phyloP scores from a whole-genome alignment of 2,888 invertebrate genomes.

The Eubasilissa splendida region DNA sequence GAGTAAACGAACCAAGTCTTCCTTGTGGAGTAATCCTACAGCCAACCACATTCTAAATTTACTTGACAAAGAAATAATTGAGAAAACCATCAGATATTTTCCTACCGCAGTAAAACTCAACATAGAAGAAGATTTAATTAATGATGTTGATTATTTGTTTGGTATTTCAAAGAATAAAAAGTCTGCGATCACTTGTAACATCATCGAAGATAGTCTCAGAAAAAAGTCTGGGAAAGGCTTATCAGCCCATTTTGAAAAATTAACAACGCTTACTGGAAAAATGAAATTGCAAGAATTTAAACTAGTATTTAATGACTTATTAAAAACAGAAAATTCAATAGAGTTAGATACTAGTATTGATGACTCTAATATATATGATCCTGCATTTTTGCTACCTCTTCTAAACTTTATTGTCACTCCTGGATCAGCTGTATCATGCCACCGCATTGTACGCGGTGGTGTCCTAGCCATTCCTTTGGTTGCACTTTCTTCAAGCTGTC shows the following conservation, averaged over 20 bases:
- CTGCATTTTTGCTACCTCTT: conserved; percentile 85
- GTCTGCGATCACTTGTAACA: neutral
- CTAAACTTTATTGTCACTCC: conserved; percentile 83
- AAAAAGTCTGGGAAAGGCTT: conserved; percentile 17
- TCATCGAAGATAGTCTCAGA: conserved; percentile 26
- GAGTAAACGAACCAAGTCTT: conserved; percentile 69
- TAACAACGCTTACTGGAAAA: neutral
- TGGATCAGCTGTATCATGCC: conserved; percentile 81
- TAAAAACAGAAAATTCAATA: conserved; percentile 23
- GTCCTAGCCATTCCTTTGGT: conserved; percentile 80
- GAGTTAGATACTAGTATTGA: neutral
- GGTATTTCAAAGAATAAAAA: conserved; percentile 15
- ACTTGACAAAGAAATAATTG: conserved; percentile 77
- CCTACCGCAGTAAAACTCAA: conserved; percentile 77
- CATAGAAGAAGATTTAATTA: conserved; percentile 61
- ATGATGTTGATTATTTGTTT: conserved; percentile 24
- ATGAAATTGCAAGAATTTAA: conserved; percentile 27
- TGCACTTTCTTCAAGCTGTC: conserved; percentile 80
- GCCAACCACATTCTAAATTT: conserved; percentile 82
- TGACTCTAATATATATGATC: conserved; percentile 78
- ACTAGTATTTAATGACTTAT: conserved; percentile 20
- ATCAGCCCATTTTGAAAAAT: conserved; percentile 15
- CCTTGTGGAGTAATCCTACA: conserved; percentile 81
- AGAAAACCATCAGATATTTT: conserved; percentile 80
- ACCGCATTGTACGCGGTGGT: conserved; percentile 80